Conservation (phyloP, 2,113 vertebrate species). For the Mustela nigripes region DNA sequence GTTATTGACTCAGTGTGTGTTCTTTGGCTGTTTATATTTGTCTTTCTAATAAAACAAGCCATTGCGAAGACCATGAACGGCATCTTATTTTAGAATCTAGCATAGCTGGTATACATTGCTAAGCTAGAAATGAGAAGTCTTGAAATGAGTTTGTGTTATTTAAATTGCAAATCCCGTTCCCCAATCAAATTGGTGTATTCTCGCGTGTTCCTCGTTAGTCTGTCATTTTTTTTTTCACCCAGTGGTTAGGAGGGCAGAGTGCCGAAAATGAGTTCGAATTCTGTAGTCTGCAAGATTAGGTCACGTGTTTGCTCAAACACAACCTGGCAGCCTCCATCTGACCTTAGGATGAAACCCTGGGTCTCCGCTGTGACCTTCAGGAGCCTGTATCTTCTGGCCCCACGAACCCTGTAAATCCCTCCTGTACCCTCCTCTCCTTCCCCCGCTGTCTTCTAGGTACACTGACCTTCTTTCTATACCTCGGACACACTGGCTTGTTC, state of each 20-base stretch:
- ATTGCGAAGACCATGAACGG: background rate
- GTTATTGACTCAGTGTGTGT: background rate
- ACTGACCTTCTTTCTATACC: background rate
- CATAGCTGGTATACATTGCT: background rate
- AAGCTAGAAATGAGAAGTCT: background rate
- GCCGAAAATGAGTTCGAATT: background rate
- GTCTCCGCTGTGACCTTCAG: background rate
- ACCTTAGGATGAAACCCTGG: too few relatives aligned
- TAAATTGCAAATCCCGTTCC: background rate
- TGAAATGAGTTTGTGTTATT: background rate
- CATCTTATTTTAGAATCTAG: background rate
- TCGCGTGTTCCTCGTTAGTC: background rate
- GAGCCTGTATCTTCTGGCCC: too few relatives aligned
- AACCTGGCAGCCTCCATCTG: accelerated
- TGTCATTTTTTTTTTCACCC: background rate
- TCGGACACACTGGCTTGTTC: background rate
- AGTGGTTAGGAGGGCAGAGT: background rate
- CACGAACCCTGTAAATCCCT: too few relatives aligned
- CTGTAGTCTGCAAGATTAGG: too few relatives aligned
- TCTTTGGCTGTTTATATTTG: background rate
- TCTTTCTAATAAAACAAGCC: background rate
- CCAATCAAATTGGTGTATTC: background rate
- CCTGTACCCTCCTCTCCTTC: accelerated
- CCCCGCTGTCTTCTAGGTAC: too few relatives aligned
- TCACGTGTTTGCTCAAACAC: background rate